Evolutionary conservation across 92 coral and sea anemone genomes (phyloP).

Genomic region (Pocillopora grandis): DNA sequence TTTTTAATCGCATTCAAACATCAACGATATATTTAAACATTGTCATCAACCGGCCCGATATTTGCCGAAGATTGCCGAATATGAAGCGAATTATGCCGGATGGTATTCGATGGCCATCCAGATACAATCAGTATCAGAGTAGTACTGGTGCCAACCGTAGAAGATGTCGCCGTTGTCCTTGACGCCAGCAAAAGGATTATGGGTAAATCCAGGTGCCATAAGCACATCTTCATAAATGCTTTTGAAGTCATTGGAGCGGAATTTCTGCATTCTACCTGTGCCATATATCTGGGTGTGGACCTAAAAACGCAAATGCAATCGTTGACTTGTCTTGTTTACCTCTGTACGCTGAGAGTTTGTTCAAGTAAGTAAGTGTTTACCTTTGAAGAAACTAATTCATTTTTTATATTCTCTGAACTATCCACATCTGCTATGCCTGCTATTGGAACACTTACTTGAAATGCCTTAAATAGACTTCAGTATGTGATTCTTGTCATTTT

Average conservation of each 20-base stretch:
- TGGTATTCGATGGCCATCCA: conserved; percentile 85
- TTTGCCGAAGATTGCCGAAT: neutral
- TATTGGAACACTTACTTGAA: too few relatives aligned
- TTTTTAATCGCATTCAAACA: neutral
- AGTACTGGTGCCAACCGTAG: conserved; percentile 82
- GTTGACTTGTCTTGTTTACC: too few relatives aligned
- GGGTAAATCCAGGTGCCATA: conserved; percentile 73
- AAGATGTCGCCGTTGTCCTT: conserved; percentile 51
- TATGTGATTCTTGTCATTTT: too few relatives aligned
- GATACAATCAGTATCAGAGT: conserved; percentile 74
- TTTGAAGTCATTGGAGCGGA: conserved; percentile 48
- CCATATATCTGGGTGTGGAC: conserved; percentile 39
- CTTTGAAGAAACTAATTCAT: too few relatives aligned
- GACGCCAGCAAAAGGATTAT: conserved; percentile 68
- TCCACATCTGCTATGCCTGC: too few relatives aligned
- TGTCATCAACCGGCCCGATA: neutral
- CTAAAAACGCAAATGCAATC: too few relatives aligned
- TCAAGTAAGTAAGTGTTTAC: too few relatives aligned
- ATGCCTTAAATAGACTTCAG: too few relatives aligned
- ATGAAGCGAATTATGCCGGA: conserved; percentile 29
- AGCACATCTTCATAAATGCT: conserved; percentile 71
- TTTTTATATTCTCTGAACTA: too few relatives aligned
- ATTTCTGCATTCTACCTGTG: conserved; percentile 82
- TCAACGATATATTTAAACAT: too few relatives aligned
- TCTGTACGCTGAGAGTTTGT: too few relatives aligned